Base-by-base conservation (phyloP, 53 echinoderm and acorn worm species). In the Holothuria leucospilota region DNA sequence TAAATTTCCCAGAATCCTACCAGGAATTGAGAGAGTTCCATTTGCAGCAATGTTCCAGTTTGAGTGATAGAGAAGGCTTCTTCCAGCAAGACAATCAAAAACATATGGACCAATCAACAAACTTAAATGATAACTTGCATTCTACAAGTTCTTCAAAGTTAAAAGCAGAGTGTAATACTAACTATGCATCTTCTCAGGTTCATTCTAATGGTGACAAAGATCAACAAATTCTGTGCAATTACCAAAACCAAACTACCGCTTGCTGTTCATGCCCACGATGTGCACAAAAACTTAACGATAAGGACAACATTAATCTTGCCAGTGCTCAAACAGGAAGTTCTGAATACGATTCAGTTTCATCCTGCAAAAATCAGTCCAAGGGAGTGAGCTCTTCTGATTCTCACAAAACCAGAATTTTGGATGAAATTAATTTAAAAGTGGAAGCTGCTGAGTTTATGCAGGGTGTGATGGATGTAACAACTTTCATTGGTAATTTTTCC, bases 391-490 rank as follows among this genome's bases (percentile, higher is more conserved):
- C 15, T 52, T 13, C 52, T 52, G 12, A 1, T 1, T 52, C 52
- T 52, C 5, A 52, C 13, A 14, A 52, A 52, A 52, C 15, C 12
- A 56, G 18, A 56, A 56, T 1, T 56, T 16, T 18, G 56, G 59
- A 60, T 21, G 16, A 88, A 4, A 51, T 78, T 20, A 82, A 85
- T 20, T 56, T 96, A 41, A 86, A 84, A 63, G 73, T 77, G 46
- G 94, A 96, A 20, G 92, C 96, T 5, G 29, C 91, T 52, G 84
- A 90, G 27, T 96, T 96, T 56, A 96, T 96, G 96, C 62, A 88
- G 67, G 96, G 96, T 13, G 96, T 94, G 69, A 94, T 96, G 96
- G 96, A 96, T 63, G 92, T 85, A 29, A 68, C 92, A 1, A 96
- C 96, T 18, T 96, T 88, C 69, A 87, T 96, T 11, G 96, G 96